Evolutionary conservation across 2,113 vertebrate genomes (phyloP), one percentile per base, ranked within the genome.

Genomic region (Oreotrochilus melanogaster): DNA sequence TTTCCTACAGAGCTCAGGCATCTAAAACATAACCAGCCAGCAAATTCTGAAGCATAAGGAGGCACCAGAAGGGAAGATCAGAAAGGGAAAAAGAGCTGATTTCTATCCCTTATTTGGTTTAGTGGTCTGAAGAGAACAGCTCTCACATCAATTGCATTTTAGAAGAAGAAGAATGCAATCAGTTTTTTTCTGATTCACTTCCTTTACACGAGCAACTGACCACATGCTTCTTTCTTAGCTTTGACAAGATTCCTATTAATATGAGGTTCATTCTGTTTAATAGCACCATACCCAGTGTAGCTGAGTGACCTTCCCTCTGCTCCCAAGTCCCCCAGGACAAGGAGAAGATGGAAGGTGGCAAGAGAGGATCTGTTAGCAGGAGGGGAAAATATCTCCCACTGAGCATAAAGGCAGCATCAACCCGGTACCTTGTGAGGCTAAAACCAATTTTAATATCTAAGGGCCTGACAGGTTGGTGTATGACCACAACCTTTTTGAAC

Each of bases 61-160:
- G 78, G 86, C 66, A 91, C 73, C 50, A 45, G 33, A 92, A 93
- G 92, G 86, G 65, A 95, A 85, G 72, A 92, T 33, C 54, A 69
- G 67, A 42, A 60, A 80, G 33, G 82, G 57, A 76, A 86, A 72
- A 91, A 70, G 48, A 88, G 48, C 11, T 65, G 48, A 82, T 76
- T 93, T 82, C 82, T 91, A 76, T 70, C 86, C 88, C 90, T 92
- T 95, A 86, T 93, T 96, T 95, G 85, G 83, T 86, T 92, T 89
- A 85, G 66, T 33, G 76, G 72, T 86, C 61, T 48, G 61, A 66
- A 37, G n/a, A 94, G 62, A 75, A 45, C 23, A 50, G 37, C 14
- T 60, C 18, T 90, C 42, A 14, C 70, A 61, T 75, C 18, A 11
- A 51, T 91, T 61, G 65, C 62, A 70, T 94, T 80, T 89, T 90